Base-by-base conservation (phyloP, 2,888 invertebrate species). In the Eupithecia insigniata region DNA sequence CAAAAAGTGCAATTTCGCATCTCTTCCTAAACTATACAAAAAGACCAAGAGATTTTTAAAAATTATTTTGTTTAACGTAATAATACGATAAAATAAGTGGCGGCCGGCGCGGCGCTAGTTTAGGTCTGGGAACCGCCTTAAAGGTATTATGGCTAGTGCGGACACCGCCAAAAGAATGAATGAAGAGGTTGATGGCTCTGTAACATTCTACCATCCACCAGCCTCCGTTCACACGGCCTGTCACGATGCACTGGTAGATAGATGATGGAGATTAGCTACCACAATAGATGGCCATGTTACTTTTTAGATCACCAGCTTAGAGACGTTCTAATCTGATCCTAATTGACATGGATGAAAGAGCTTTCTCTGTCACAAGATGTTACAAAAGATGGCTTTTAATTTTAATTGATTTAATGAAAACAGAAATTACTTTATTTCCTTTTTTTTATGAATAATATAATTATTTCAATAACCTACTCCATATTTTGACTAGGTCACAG, bases 191-290 rank as follows among this genome's bases (percentile, higher is more conserved):
- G 46, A 51, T 22, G 46, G 46, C 46, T 22, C n/a, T 43, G 16
- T 16, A 7, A 43, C 46, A 51, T 51, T 51, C 1, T 51, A 22
- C 22, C 46, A 51, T 51, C 46, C 46, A 46, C 0, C 43, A 62
- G 51, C 28, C 46, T 5, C n/a, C 39, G 71, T 70, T 79, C 79
- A 68, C 78, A 79, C 79, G 79, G 64, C 72, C 71, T 73, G 77
- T 71, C 75, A 71, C 69, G 72, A 72, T 32, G 62, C 67, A 74
- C 66, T 65, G 62, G 34, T 73, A 78, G 76, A 76, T 78, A 78
- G 76, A 79, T 76, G 76, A 74, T 32, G 71, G 67, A 76, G 79
- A 79, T 79, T 75, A 76, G 64, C 66, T 55, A 46, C 73, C 46
- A 62, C 74, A 74, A 74, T 74, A 68, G 73, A 36, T 28, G 39